Base-by-base conservation (phyloP, 35 echinoderm and acorn worm species). In the Chiridota heheva region DNA sequence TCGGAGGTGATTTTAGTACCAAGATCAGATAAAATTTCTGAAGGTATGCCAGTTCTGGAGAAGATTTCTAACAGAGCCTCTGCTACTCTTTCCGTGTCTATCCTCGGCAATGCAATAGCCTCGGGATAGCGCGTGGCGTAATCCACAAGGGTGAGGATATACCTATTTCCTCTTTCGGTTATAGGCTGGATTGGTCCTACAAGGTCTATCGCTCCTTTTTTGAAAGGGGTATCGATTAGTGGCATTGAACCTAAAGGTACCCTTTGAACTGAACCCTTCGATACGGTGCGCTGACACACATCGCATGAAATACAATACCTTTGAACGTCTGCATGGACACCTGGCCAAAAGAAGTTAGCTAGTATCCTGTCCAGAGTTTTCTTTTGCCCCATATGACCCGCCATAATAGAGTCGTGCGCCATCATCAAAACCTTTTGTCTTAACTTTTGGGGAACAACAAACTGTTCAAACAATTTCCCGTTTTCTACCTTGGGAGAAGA, bases 91-190 rank as follows among this genome's bases (percentile, higher is more conserved):
- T 87, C 77, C 0, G 83, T 70, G 17, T 75, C 67, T 36, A 93
- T 84, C 0, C 43, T 59, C 0, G 41, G 20, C 10, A 96, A 31
- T 0, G 86, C 46, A 12, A 95, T 45, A 13, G 91, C 86, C 40
- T 84, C 80, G 17, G 86, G 91, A 35, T 80, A 95, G 2, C 91
- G 20, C 0, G 91, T 95, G 0, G 79, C 79, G 40, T 72, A 80
- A 53, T 85, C 79, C n/a, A 77, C 80, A 12, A 89, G 7, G 15
- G 81, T 90, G 0, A 89, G 30, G 16, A 96, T 89, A 42, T 96
- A 90, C 18, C 71, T 39, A 31, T 85, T 84, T 2, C 81, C 81
- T 0, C 74, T 7, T 16, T 88, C 71, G 20, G 91, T 69, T 10
- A 86, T 27, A 6, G 92, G 82, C 27, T 51, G 5, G 24, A 90